Percentiles rank a stretch among this genome's conserved stretches.
These are phyloP conservation scores for Bellardia pandia DNA, from an alignment of 2,888 invertebrate species.

Conservation along the genomic window DNA sequence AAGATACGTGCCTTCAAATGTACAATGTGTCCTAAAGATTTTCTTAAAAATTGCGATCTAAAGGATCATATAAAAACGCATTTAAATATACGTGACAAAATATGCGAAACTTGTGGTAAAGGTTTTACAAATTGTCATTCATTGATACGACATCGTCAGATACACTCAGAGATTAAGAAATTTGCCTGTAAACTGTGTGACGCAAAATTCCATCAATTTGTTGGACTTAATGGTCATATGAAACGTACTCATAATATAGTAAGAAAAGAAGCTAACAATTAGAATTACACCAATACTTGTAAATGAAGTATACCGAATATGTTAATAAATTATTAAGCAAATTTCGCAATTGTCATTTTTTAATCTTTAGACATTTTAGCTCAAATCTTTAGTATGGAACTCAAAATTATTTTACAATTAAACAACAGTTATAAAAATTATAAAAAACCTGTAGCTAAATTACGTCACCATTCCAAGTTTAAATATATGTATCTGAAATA, in stretches of 20 bases:
- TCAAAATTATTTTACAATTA: too few relatives aligned
- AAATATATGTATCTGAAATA: too few relatives aligned
- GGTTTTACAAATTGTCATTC: slow-evolving; percentile 80
- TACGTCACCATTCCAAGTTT: too few relatives aligned
- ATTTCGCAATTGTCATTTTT: not conserved
- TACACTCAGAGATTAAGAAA: slow-evolving; percentile 80
- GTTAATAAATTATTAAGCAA: not conserved
- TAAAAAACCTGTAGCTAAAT: too few relatives aligned
- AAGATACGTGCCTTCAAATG: slow-evolving; percentile 74
- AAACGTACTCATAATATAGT: slow-evolving; percentile 79
- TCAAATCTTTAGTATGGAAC: too few relatives aligned
- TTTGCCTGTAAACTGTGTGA: slow-evolving; percentile 80
- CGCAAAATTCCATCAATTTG: slow-evolving; percentile 80
- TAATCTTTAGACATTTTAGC: not conserved
- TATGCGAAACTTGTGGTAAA: slow-evolving; percentile 80
- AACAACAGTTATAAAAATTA: too few relatives aligned
- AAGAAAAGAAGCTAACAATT: slow-evolving; percentile 53
- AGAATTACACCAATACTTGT: not conserved
- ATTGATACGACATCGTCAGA: slow-evolving; percentile 79
- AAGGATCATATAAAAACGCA: slow-evolving; percentile 80
- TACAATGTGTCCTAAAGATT: slow-evolving; percentile 77
- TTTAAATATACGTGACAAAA: slow-evolving; percentile 80
- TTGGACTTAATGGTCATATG: slow-evolving; percentile 81
- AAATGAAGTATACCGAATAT: not conserved
- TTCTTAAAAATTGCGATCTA: slow-evolving; percentile 77